Conservation (phyloP, 2,888 invertebrate genomes). For the Lingula anatina region DNA sequence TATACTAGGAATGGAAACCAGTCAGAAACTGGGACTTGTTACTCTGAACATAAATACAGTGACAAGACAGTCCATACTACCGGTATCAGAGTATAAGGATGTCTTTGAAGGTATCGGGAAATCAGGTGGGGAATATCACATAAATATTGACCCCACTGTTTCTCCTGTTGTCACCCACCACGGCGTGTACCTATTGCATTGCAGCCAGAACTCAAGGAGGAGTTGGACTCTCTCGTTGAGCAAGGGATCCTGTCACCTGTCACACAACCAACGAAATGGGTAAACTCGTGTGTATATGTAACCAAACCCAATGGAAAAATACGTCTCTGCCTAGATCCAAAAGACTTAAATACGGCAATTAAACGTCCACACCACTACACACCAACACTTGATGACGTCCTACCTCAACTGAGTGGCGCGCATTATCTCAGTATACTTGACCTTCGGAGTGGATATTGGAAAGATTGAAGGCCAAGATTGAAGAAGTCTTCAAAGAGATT, state of each 20-base stretch:
- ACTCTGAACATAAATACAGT: not conserved
- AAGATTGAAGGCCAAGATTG: not conserved
- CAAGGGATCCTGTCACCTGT: not conserved
- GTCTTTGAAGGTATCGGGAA: not conserved
- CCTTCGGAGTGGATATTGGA: not conserved
- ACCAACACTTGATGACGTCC: constrained; percentile 7
- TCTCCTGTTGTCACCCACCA: constrained; percentile 1
- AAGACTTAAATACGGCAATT: constrained; percentile 16
- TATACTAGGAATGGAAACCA: not conserved
- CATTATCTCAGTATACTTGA: not conserved
- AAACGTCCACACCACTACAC: constrained; percentile 10
- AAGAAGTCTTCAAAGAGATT: not conserved
- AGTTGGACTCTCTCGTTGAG: not conserved
- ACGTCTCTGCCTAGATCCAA: constrained; percentile 5
- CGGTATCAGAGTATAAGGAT: not conserved
- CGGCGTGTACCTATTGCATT: not conserved
- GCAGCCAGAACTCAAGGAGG: not conserved
- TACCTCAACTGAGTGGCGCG: not conserved
- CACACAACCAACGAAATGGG: not conserved
- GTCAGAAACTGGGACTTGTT: not conserved
- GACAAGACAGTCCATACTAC: not conserved
- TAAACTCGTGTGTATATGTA: constrained; percentile 1
- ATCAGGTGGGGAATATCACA: not conserved
- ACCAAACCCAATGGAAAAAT: constrained; percentile 1
- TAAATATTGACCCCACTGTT: not conserved